Base-by-base conservation (phyloP, 1,140 invertebrate species). In the Dendrolimus kikuchii region DNA sequence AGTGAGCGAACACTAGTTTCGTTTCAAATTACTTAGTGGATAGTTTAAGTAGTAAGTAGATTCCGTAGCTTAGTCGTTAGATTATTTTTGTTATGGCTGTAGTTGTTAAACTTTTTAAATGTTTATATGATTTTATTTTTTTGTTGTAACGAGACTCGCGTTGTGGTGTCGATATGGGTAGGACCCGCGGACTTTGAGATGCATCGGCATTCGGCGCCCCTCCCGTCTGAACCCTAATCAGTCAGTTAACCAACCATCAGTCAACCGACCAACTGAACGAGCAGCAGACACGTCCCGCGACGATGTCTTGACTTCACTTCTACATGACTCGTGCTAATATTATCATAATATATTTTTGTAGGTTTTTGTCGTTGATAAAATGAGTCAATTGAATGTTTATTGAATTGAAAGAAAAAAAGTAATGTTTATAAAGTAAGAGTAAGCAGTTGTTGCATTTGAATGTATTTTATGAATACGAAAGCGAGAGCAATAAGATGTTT, bases 351-450 rank as follows among this genome's bases (percentile, higher is more conserved):
- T 86, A 86, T 86, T 86, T 86, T 86, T 86, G 82, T 86, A 86
- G 82, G 70, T 75, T 75, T 83, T 86, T 84, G 77, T 84, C 81
- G 81, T 86, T 86, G 81, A 84, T 84, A 83, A 23, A 75, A 78
- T 83, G 75, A 82, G 82, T 86, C 82, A 86, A 86, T 86, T 86
- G 82, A 81, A 82, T 82, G 81, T 86, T 86, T 81, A 86, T 71
- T 80, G 77, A 80, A 85, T 81, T 85, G 74, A 86, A 80, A 68
- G 23, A 23, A 23, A 74, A 81, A 80, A 80, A 76, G 65, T 74
- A 78, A 81, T 79, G 76, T 84, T 81, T 80, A 82, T 79, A 74
- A 76, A 79, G 58, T 83, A 86, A 82, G 79, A 80, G 71, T 86
- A 86, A 83, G 77, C 78, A 78, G 77, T 86, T 86, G 81, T 86